A percentile compares a stretch with the other conserved stretches of the same genome.
Conservation (phyloP, 2,888 invertebrate genomes). For the Idaea aversata region DNA sequence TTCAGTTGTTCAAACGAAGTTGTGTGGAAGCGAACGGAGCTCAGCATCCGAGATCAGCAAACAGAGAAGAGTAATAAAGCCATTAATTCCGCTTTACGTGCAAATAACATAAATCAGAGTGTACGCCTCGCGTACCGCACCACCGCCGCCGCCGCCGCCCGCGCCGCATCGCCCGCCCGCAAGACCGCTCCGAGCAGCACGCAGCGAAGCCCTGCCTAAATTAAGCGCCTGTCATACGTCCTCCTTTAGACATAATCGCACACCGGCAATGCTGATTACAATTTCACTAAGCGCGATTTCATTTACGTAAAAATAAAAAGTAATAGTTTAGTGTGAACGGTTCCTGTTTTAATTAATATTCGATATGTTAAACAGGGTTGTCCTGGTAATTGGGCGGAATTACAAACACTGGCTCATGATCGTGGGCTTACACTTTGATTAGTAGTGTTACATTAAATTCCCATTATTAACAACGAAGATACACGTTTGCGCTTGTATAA, state of each 20-base stretch:
- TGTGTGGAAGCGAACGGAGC: constrained; percentile 53
- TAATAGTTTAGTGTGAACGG: background rate
- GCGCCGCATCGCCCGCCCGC: constrained; percentile 35
- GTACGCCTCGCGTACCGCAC: constrained; percentile 46
- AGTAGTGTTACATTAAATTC: constrained; percentile 7
- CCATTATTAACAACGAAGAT: constrained; percentile 12
- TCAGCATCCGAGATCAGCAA: constrained; percentile 65
- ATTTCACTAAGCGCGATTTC: background rate
- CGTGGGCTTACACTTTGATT: constrained; percentile 24
- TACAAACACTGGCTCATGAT: constrained; percentile 16
- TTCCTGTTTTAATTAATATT: background rate
- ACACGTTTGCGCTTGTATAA: background rate
- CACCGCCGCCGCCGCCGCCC: constrained; percentile 32
- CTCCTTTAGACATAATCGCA: constrained; percentile 46
- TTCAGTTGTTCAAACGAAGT: constrained; percentile 52
- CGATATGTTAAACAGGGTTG: background rate
- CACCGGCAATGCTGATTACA: constrained; percentile 52
- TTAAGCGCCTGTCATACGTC: constrained; percentile 69
- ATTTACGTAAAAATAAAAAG: background rate
- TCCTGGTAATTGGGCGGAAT: constrained; percentile 10
- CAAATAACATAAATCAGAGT: constrained; percentile 79
- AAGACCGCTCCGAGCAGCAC: constrained; percentile 62
- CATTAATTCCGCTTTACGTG: constrained; percentile 79
- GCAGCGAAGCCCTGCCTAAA: constrained; percentile 58
- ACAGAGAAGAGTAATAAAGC: constrained; percentile 77